Evolutionary conservation across 2,888 invertebrate genomes (phyloP), one percentile per base, ranked within the genome.

Genomic region (Macroteleia sp.): DNA sequence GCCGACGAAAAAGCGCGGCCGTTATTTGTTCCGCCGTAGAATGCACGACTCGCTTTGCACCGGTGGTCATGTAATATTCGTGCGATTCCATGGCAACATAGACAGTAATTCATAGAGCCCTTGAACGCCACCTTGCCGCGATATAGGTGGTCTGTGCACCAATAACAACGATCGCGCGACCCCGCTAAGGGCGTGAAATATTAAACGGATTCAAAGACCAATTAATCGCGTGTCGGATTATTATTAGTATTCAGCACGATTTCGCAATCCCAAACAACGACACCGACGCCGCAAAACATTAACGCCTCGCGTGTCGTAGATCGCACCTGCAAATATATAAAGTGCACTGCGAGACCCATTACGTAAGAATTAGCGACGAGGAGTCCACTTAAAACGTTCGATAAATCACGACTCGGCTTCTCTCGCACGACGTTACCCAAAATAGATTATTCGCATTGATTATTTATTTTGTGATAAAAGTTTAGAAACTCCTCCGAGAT

Each of bases 91-190:
- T 52, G 44, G 22, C 66, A 67, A 77, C 73, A 62, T 41, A 34
- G 50, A 61, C 59, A 32, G 73, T 77, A 67, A 77, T 67, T 77
- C 77, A 77, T 67, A 66, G 71, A 66, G 39, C 48, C 25, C 39
- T 36, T 34, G 48, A 39, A 41, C 54, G 52, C 73, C 57, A 57
- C 42, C 57, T 22, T 20, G 30, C 19, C 32, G 12, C 83, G 59
- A 80, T 84, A 81, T 83, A 86, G 85, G 86, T 86, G 86, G 85
- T 85, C 86, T n/a, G n/a, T n/a, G n/a, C n/a, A n/a, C n/a, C n/a
- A n/a, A n/a, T n/a, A n/a, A n/a, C n/a, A n/a, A n/a, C n/a, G n/a
- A n/a, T n/a, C 77, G 34, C 20, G 57, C 34, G 64, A 59, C 32
- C 42, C 78, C 73, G 62, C 36, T 73, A 69, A 77, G 57, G 76